These are phyloP conservation scores for Ochotona princeps DNA, from an alignment of 2,113 vertebrate species.

Conservation along the genomic window DNA sequence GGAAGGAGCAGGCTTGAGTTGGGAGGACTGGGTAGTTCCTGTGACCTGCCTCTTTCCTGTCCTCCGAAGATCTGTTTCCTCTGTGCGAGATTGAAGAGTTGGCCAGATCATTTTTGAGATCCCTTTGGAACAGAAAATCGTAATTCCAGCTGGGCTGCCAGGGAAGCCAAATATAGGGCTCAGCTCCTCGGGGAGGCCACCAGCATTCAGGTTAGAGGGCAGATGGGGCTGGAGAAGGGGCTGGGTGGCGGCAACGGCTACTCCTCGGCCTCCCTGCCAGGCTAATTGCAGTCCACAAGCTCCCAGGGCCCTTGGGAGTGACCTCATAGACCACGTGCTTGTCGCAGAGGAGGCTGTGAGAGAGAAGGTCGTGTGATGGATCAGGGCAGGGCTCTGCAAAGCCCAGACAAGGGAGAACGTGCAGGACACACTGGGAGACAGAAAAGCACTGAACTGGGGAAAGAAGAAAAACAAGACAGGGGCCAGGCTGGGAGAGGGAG, in stretches of 20 bases:
- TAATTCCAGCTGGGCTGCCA: constrained; percentile 7
- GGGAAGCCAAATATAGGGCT: neutral
- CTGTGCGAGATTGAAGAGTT: constrained; percentile 23
- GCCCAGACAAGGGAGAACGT: constrained; percentile 27
- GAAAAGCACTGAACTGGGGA: constrained; percentile 19
- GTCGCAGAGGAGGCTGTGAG: constrained; percentile 43
- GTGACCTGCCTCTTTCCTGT: neutral
- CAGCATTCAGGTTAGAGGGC: neutral
- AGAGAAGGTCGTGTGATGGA: neutral
- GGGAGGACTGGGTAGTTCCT: neutral
- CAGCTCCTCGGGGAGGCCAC: neutral
- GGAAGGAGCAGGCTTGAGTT: neutral
- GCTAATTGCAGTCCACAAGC: neutral
- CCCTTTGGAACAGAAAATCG: constrained; percentile 7
- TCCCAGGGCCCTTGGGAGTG: constrained; percentile 43
- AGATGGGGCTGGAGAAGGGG: neutral
- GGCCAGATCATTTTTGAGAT: constrained; percentile 24
- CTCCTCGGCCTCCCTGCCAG: neutral
- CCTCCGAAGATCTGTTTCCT: neutral
- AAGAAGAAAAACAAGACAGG: constrained; percentile 14
- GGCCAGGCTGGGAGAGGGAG: constrained; percentile 39
- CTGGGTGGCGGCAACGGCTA: neutral
- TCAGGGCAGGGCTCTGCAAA: constrained; percentile 44
- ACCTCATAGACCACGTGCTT: constrained; percentile 11
- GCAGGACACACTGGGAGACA: neutral